A percentile compares a stretch with the other conserved stretches of the same genome.
Evolutionary conservation across 1,140 invertebrate genomes (phyloP).

Genomic region (Delia radicum): DNA sequence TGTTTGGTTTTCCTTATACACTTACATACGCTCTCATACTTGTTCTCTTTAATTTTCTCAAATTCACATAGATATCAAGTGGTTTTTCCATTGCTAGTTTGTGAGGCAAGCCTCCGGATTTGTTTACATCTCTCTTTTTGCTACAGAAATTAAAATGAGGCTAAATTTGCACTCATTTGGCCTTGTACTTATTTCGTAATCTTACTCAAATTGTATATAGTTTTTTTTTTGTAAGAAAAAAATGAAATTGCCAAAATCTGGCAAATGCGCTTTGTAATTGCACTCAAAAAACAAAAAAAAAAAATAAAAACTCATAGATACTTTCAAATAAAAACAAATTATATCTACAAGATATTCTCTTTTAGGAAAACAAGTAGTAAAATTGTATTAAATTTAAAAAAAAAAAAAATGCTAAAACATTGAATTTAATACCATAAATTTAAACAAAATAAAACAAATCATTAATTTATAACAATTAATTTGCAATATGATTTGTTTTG

Average conservation of each 20-base stretch:
- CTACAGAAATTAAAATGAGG: neutral
- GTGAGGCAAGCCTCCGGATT: neutral
- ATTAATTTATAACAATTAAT: too few species aligned
- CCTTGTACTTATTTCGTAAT: slow-evolving; percentile 9
- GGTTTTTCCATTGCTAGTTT: neutral
- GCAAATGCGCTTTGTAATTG: neutral
- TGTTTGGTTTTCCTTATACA: neutral
- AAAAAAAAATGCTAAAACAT: too few species aligned
- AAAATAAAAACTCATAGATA: neutral
- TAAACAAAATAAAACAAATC: too few species aligned
- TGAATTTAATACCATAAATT: too few species aligned
- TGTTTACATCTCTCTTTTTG: neutral
- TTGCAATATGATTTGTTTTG: too few species aligned
- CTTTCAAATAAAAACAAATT: too few species aligned
- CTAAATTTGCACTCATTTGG: slow-evolving; percentile 18
- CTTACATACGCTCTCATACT: neutral
- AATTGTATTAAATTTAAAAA: too few species aligned
- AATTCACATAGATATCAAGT: neutral
- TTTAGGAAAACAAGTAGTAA: too few species aligned
- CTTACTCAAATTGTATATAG: neutral
- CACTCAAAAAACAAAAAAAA: neutral
- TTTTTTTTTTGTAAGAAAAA: neutral
- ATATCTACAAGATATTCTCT: too few species aligned
- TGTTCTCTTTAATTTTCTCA: too few species aligned
- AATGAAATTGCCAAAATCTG: neutral